Evolutionary conservation across 2,888 invertebrate genomes (phyloP), one percentile per base, ranked within the genome.

Genomic region (Liopterus haemorrhoidalis): DNA sequence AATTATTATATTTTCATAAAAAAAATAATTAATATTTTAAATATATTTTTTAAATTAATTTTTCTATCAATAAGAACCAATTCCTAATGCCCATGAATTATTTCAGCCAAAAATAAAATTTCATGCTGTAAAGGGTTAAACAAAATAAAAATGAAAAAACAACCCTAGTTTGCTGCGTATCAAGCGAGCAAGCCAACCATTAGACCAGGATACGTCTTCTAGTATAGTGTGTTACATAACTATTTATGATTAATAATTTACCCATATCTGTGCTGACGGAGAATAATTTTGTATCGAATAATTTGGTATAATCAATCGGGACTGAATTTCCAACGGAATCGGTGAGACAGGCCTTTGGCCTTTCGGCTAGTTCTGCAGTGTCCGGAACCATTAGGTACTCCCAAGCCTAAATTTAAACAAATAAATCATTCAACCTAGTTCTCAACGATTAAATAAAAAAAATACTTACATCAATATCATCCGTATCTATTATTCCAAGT

Each of bases 311-410:
- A 68, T 91, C 89, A 2, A 78, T 69, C 0, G 85, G 82, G 50
- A 78, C 71, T 0, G 86, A 83, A 58, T 89, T 85, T 48, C 74
- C 73, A 32, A 79, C 74, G 15, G 79, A 72, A 59, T 85, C 84
- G 37, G 82, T 85, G 9, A 92, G 73, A 60, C 88, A 90, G 6
- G 87, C 81, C 67, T 87, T 83, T 21, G 89, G 79, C 59, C 81
- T 75, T 40, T 86, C 84, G 0, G 90, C 82, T 50, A 91, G 69
- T 57, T 74, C 81, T 55, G 85, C 78, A 40, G 87, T 85, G 61
- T 97, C 94, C 1, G 95, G 94, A 12, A 95, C 81, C 54, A 89
- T 85, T 57, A 87, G 84, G 65, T 94, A 93, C 62, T 97, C 96
- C 59, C 85, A 84, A 41, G 91, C 77, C 90, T 91, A 3, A 60